phyloP scores from a whole-genome alignment of 2,797 vertebrate genomes.

The Propithecus perrieri region DNA sequence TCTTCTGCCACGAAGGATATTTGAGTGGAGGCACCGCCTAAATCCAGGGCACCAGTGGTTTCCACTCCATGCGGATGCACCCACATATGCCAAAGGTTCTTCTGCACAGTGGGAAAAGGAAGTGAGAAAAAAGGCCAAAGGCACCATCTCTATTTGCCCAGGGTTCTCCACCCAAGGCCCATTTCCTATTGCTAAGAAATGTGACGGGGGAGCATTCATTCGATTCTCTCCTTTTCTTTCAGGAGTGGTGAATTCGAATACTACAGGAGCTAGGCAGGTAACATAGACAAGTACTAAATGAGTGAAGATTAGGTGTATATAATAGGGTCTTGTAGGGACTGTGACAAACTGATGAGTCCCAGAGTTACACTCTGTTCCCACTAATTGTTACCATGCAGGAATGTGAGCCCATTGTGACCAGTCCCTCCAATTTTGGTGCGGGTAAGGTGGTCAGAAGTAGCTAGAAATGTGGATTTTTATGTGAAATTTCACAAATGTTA shows the following conservation, averaged over 20 bases:
- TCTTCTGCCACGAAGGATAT: constrained; percentile 90
- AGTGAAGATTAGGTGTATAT: neutral
- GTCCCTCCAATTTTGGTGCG: neutral
- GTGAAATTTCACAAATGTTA: neutral
- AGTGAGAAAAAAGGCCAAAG: constrained; percentile 51
- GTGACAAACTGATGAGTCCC: neutral
- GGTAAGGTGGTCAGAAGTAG: neutral
- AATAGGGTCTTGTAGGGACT: neutral
- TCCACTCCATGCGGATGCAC: constrained; percentile 86
- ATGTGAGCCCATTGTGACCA: neutral
- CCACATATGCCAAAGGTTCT: constrained; percentile 91
- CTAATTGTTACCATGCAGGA: neutral
- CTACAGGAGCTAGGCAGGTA: neutral
- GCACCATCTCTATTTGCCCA: neutral
- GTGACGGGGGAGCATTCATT: too few relatives aligned
- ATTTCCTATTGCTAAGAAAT: neutral
- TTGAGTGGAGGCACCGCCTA: constrained; percentile 97
- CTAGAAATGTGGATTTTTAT: neutral
- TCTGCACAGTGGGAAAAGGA: constrained; percentile 82
- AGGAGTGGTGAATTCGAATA: neutral
- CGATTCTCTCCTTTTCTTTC: neutral
- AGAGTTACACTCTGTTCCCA: too few relatives aligned
- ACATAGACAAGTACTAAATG: neutral
- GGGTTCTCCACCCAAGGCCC: neutral
- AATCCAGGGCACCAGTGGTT: constrained; percentile 94